Evolutionary conservation across 1,140 invertebrate species (phyloP).

Genomic region (Ridgeia piscesae): DNA sequence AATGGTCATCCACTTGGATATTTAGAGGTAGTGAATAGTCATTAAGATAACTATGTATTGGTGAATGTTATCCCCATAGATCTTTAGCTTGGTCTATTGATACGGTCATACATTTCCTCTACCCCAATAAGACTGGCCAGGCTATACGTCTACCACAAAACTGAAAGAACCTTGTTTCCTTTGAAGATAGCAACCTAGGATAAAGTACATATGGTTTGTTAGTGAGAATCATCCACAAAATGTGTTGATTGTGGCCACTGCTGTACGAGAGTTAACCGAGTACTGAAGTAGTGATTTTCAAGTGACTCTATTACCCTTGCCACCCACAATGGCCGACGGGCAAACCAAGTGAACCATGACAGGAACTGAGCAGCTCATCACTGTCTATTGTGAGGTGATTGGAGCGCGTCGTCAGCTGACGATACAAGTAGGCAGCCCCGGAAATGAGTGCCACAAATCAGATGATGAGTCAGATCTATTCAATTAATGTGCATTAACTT

Average conservation of each 20-base stretch:
- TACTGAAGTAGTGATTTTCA: background rate
- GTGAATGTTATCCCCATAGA: background rate
- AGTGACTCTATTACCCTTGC: background rate
- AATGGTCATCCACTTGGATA: background rate
- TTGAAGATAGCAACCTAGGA: background rate
- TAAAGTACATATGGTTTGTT: background rate
- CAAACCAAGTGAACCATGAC: background rate
- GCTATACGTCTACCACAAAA: background rate
- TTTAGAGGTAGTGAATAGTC: background rate
- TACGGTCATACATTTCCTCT: background rate
- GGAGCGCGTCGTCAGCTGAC: background rate
- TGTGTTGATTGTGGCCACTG: background rate
- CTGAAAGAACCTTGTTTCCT: background rate
- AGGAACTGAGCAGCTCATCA: background rate
- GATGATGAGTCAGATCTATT: background rate
- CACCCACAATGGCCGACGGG: background rate
- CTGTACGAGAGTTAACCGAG: background rate
- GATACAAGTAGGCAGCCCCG: background rate
- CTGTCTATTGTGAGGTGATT: background rate
- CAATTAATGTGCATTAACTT: background rate
- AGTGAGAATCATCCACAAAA: background rate
- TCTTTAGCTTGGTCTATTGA: background rate
- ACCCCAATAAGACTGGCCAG: background rate
- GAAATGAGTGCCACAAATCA: background rate
- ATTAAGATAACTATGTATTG: too few species aligned